Percentiles rank a stretch among this genome's conserved stretches.
Evolutionary conservation across 2,888 invertebrate genomes (phyloP).

Genomic region (Melolontha melolontha): DNA sequence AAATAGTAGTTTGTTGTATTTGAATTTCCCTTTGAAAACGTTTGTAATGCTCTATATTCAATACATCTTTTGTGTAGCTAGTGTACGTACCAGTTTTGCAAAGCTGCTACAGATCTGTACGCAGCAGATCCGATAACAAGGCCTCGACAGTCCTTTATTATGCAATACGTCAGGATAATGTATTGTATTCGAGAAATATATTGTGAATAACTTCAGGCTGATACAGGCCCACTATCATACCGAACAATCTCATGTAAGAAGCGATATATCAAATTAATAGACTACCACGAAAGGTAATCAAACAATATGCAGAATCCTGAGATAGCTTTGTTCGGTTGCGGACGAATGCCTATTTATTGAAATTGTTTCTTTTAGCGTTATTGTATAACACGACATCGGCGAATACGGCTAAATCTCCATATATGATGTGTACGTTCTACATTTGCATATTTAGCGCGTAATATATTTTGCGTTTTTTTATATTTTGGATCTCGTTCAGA

Average conservation of each 20-base stretch:
- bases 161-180: constrained; percentile 32
- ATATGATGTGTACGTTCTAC: no score
- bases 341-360: background rate
- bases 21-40: no score
- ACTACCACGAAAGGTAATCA: constrained; percentile 25
- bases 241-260: constrained; percentile 22
- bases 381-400: no score
- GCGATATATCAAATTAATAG: constrained; percentile 38
- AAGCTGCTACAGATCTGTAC: background rate
- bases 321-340: constrained; percentile 26
- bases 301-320: constrained; percentile 13
- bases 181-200: constrained; percentile 5
- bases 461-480: no score
- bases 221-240: no score
- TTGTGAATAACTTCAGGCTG: background rate
- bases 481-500: no score
- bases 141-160: constrained; percentile 30
- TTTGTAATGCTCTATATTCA: no score
- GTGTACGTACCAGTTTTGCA: background rate
- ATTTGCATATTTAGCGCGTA: no score
- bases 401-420: no score
- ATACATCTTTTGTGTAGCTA: no score
- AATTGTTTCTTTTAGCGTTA: no score
- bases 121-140: background rate
- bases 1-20: no score